Evolutionary conservation across 2,113 vertebrate genomes (phyloP), one percentile per base, ranked within the genome.

Genomic region (Psilopsiagon aymara): DNA sequence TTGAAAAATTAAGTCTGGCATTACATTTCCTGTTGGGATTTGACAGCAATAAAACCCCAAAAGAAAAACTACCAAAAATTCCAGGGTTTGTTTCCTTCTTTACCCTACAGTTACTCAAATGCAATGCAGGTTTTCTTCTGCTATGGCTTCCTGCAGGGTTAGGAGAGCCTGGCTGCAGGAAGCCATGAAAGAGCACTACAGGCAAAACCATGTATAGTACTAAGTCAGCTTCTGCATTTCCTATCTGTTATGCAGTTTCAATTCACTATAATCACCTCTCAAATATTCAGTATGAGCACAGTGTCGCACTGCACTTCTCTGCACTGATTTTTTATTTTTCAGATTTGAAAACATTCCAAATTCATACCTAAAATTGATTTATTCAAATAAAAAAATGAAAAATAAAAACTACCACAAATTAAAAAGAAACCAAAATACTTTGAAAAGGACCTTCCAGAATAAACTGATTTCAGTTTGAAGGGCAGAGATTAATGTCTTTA

Each of bases 401-500:
- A n/a, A 27, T 6, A 31, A 82, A 41, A 35, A 15, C 19, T 57
- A 57, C 9, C 29, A 41, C 19, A 33, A 12, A 86, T 6, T 18
- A 18, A 44, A 44, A 39, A 83, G 55, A 67, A 73, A 53, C 39
- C 39, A 39, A 39, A 39, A 39, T 10, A 11, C 4, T 16, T 76
- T 4, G 4, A 19, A 46, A 51, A 49, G 35, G 17, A 11, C 10
- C 7, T 62, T 52, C 66, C 31, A 44, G 49, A 57, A 74, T 13
- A 86, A 74, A 53, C 4, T 47, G 57, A 11, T 11, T 79, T 59
- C 35, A 69, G 18, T 49, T 87, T 85, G 51, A 41, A 86, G 4
- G 14, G 9, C 0, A 0, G 11, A 46, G 14, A 37, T 3, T 24
- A 63, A 76, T 67, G 4, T 37, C 11, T 51, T 37, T 43, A 3